Evolutionary conservation across 2,797 vertebrate species (phyloP), one percentile per base, ranked within the genome.

Genomic region (Protosalanx chinensis): DNA sequence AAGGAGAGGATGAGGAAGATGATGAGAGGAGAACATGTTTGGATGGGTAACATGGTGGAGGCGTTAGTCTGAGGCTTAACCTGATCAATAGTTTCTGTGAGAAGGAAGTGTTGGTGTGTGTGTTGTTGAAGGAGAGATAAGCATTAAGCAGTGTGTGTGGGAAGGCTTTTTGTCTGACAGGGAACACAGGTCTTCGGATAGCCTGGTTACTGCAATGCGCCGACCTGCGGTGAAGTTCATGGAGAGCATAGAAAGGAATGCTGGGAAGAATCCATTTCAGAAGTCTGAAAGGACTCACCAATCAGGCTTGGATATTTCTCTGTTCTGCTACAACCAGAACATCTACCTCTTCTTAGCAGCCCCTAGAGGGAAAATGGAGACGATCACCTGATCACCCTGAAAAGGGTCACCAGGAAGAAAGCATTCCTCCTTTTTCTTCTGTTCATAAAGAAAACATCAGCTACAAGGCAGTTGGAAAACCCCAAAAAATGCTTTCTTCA

Each of bases 41-140:
- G 1, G 53, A 12, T 46, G 8, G 41, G 41, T 13, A 8, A 13
- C 35, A 68, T 72, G 49, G 64, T 68, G 71, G 72, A 12, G 59
- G 70, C 61, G 75, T 66, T 71, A 8, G 1, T 56, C 12, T 33
- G 67, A 72, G 75, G 71, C 81, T 46, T 75, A 84, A 75, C 20
- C 18, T 64, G 75, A 87, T 87, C 85, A 73, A 82, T 87, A 79
- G 67, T 78, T 76, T 81, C 84, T 77, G 74, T 72, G 71, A 81
- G 77, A 76, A 66, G 67, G 62, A 46, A 35, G 62, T 64, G 64
- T 57, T n/a, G 27, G 41, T 41, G 58, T 71, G 67, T 66, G 10
- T 49, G 20, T 3, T 7, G 20, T 16, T 20, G 41, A 15, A 20
- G 20, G 35, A 37, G 63, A 37, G 10, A 37, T 37, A 20, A 35